These are phyloP conservation scores for Periplaneta americana DNA, from an alignment of 1,140 invertebrate species.

Conservation along the genomic window DNA sequence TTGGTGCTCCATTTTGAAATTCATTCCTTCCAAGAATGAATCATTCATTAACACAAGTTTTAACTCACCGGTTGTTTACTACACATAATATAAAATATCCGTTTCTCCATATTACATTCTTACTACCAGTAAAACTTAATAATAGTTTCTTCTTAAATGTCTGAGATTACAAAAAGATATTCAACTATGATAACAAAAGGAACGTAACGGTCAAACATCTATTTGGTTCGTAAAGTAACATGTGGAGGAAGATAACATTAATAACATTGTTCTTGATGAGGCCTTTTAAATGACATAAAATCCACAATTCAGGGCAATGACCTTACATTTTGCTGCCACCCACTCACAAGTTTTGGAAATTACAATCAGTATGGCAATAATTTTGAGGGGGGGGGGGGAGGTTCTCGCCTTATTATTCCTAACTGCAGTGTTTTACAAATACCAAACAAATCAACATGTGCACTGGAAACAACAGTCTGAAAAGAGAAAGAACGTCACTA, in stretches of 20 bases:
- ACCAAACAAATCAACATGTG: neutral
- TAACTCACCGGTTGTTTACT: neutral
- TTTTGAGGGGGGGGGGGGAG: too few species aligned
- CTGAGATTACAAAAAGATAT: constrained; percentile 3
- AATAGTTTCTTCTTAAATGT: neutral
- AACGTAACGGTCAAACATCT: neutral
- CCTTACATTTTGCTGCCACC: too few species aligned
- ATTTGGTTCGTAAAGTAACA: neutral
- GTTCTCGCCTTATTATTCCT: too few species aligned
- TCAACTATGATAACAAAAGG: neutral
- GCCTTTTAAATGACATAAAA: neutral
- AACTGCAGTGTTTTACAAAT: neutral
- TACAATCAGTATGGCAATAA: neutral
- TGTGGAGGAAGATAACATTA: neutral
- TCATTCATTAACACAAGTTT: neutral
- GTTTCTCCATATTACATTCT: neutral
- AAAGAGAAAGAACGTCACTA: neutral
- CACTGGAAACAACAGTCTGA: neutral
- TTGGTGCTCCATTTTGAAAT: neutral
- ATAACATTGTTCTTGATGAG: neutral
- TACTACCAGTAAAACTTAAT: neutral
- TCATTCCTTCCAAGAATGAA: neutral
- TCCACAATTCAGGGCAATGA: neutral
- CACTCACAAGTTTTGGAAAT: too few species aligned
- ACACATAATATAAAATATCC: constrained; percentile 6